These are phyloP conservation scores for Cheumatopsyche charites DNA, from an alignment of 1,140 invertebrate genomes.

Conservation along the genomic window DNA sequence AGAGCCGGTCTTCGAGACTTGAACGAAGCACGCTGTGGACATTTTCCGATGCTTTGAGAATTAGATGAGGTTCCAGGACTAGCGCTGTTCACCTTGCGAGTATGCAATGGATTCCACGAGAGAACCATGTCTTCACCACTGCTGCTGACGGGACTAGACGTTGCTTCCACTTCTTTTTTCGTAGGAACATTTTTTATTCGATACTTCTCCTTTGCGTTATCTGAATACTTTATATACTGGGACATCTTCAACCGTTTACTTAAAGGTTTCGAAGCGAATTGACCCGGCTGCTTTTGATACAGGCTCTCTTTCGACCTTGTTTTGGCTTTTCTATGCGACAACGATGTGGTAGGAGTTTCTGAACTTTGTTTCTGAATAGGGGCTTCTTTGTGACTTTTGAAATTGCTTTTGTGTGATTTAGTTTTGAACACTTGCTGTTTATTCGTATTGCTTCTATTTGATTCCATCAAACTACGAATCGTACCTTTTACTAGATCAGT, in stretches of 20 bases:
- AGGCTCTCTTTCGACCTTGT: slow-evolving; percentile 32
- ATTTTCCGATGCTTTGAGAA: neutral
- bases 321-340: slow-evolving; percentile 29
- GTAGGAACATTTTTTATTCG: slow-evolving; percentile 27
- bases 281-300: slow-evolving; percentile 45
- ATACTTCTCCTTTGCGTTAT: slow-evolving; percentile 45
- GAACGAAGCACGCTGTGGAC: slow-evolving; percentile 10
- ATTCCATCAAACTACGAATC: slow-evolving; percentile 38
- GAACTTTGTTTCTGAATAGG: slow-evolving; percentile 10
- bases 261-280: slow-evolving; percentile 33
- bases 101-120: slow-evolving; percentile 19
- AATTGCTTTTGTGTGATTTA: slow-evolving; percentile 28
- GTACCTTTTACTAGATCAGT: slow-evolving; percentile 19
- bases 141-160: slow-evolving; percentile 25
- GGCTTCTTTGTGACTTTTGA: slow-evolving; percentile 29
- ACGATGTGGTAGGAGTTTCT: slow-evolving; percentile 20
- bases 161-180: slow-evolving; percentile 4
- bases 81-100: neutral
- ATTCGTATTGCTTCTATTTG: slow-evolving; percentile 33
- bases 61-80: slow-evolving; percentile 12
- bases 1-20: slow-evolving; percentile 29
- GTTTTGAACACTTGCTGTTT: slow-evolving; percentile 36
- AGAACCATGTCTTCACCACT: slow-evolving; percentile 22
- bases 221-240: slow-evolving; percentile 44
- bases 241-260: slow-evolving; percentile 43